phyloP scores from a whole-genome alignment of 2,888 invertebrate species.

The Schrankia costaestrigalis region DNA sequence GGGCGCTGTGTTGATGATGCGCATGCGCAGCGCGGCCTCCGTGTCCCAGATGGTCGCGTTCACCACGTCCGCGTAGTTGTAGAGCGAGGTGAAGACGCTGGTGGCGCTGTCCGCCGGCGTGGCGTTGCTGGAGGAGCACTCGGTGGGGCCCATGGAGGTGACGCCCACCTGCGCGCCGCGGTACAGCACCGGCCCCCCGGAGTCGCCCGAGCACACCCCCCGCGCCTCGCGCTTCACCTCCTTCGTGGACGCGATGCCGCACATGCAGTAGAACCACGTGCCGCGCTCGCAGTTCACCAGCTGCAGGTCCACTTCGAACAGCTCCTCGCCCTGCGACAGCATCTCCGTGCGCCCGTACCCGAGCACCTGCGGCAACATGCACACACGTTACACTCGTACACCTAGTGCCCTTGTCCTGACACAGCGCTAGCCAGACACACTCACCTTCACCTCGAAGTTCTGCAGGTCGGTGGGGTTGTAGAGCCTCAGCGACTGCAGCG shows the following conservation, averaged over 20 bases:
- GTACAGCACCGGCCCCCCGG: constrained; percentile 59
- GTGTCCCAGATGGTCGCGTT: constrained; percentile 52
- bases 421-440: background rate
- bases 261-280: constrained; percentile 53
- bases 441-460: constrained; percentile 44
- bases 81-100: constrained; percentile 63
- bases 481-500: constrained; percentile 31
- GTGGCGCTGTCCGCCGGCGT: constrained; percentile 34
- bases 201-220: constrained; percentile 69
- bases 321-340: constrained; percentile 46
- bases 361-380: constrained; percentile 49
- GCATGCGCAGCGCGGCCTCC: constrained; percentile 45
- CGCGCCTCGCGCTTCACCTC: constrained; percentile 19
- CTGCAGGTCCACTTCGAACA: constrained; percentile 49
- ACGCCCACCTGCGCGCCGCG: constrained; percentile 50
- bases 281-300: constrained; percentile 49
- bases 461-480: constrained; percentile 39
- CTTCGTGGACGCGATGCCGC: constrained; percentile 31
- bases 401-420: no score
- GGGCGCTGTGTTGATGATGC: constrained; percentile 10
- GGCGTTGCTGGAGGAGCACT: constrained; percentile 35
- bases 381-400: no score
- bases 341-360: constrained; percentile 63
- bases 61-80: constrained; percentile 49
- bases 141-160: constrained; percentile 62